A percentile compares a stretch with the other conserved stretches of the same genome.
Evolutionary conservation across 1,140 invertebrate species (phyloP).

Genomic region (Drosophila santomea): DNA sequence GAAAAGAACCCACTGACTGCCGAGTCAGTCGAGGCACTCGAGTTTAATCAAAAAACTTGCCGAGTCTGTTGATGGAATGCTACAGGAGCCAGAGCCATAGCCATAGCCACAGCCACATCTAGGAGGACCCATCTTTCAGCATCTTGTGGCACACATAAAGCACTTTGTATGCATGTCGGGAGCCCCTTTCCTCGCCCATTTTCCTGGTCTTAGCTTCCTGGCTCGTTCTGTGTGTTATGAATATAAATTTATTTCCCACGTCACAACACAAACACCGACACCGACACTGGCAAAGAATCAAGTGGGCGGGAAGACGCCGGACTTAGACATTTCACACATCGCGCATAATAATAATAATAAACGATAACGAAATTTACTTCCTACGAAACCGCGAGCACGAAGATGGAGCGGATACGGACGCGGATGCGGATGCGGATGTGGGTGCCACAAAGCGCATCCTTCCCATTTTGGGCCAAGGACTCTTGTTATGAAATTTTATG

Average conservation of each 20-base stretch:
- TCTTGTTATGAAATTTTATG: slow-evolving; percentile 72
- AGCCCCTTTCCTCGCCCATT: slow-evolving; percentile 13
- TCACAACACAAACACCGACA: slow-evolving; percentile 70
- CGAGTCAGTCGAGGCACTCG: slow-evolving; percentile 29
- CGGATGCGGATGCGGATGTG: slow-evolving; percentile 18
- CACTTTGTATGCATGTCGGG: slow-evolving; percentile 76
- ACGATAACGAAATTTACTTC: slow-evolving; percentile 83
- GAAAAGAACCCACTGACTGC: slow-evolving; percentile 45
- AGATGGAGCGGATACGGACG: slow-evolving; percentile 10
- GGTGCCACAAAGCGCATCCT: slow-evolving; percentile 66
- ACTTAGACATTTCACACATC: slow-evolving; percentile 78
- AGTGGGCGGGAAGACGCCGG: slow-evolving; percentile 43
- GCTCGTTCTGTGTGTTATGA: slow-evolving; percentile 71
- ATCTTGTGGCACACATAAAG: slow-evolving; percentile 74
- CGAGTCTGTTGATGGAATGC: slow-evolving; percentile 62
- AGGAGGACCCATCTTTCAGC: slow-evolving; percentile 50
- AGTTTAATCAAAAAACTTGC: slow-evolving; percentile 78
- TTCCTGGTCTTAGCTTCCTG: slow-evolving; percentile 27
- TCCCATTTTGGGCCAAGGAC: slow-evolving; percentile 55
- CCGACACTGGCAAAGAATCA: slow-evolving; percentile 28
- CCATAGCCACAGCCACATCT: slow-evolving; percentile 13
- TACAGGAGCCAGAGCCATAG: slow-evolving; percentile 23
- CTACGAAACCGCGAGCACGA: slow-evolving; percentile 57
- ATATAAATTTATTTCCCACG: slow-evolving; percentile 82
- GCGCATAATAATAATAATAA: slow-evolving; percentile 83